Evolutionary conservation across 2,888 invertebrate genomes (phyloP), one percentile per base, ranked within the genome.

Genomic region (Elmis aenea): DNA sequence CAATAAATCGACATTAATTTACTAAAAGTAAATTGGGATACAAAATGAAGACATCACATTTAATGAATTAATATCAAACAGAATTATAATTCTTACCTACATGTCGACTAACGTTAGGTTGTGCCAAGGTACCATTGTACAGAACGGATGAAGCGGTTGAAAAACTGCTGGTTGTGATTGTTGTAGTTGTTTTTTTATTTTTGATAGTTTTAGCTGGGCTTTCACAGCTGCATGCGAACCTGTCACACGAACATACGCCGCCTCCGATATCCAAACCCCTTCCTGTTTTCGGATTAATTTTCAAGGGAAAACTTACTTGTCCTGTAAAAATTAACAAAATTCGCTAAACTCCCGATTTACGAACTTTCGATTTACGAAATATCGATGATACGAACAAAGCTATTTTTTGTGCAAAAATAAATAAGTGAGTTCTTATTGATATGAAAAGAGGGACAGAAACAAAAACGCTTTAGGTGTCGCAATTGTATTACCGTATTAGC

Each of bases 181-280:
- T 42, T 12, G 33, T 28, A 16, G 29, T 20, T 5, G 38, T 13
- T 28, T 37, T 32, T 4, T 9, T 10, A 8, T 34, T 33, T 20
- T 20, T 30, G 13, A 28, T 31, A n/a, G 24, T 30, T 4, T 28
- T 38, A 11, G 8, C 18, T 18, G 5, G 18, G 18, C 18, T 5
- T 33, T 62, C 65, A 50, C 75, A 75, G 14, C 64, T 62, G 54
- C 75, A 76, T 23, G 61, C 61, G 22, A 57, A 38, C 14, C 65
- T 58, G 41, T 66, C 62, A 53, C 77, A 77, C 6, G 62, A 62
- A 46, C 75, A 75, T 12, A 70, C 65, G 0, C 75, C 75, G 15
- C 61, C 50, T 1, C 72, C 75, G 30, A 58, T 58, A 8, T 66
- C 64, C 33, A 76, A 71, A 2, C 76, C 76, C 8, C 66, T 57